phyloP scores from a whole-genome alignment of 2,113 vertebrate species.

The Pseudonaja textilis region DNA sequence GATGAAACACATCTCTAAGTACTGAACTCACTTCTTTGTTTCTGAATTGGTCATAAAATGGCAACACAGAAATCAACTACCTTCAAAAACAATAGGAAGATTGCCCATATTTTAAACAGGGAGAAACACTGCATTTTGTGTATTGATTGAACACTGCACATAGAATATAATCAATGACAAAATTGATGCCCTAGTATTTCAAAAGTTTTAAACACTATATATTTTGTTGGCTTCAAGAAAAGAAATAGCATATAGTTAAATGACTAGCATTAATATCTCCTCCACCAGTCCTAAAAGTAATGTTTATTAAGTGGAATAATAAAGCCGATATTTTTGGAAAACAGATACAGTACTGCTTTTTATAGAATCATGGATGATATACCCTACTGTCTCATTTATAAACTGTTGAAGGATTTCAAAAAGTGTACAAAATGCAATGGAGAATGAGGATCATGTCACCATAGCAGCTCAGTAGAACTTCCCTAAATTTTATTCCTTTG shows the following conservation, averaged over 20 bases:
- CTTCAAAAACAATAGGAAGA: background rate
- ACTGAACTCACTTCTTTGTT: background rate
- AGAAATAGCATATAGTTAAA: background rate
- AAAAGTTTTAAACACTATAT: background rate
- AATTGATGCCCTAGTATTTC: background rate
- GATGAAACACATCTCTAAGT: constrained; percentile 25
- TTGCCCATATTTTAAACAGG: background rate
- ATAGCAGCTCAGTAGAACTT: no score
- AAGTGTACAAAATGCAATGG: background rate
- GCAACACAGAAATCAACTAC: background rate
- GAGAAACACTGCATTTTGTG: background rate
- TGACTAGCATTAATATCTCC: background rate
- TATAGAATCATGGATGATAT: background rate
- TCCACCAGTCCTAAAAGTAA: background rate
- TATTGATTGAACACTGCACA: background rate
- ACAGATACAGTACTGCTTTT: background rate
- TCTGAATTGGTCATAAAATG: background rate
- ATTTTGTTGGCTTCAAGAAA: background rate
- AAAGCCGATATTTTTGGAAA: background rate
- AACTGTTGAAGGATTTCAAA: background rate
- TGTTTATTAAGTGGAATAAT: background rate
- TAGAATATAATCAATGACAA: background rate
- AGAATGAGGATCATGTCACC: background rate
- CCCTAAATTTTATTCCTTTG: no score
- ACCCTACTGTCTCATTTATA: background rate